Conservation (phyloP, 2,113 vertebrate species). For the Pseudorhombus dupliciocellatus region DNA sequence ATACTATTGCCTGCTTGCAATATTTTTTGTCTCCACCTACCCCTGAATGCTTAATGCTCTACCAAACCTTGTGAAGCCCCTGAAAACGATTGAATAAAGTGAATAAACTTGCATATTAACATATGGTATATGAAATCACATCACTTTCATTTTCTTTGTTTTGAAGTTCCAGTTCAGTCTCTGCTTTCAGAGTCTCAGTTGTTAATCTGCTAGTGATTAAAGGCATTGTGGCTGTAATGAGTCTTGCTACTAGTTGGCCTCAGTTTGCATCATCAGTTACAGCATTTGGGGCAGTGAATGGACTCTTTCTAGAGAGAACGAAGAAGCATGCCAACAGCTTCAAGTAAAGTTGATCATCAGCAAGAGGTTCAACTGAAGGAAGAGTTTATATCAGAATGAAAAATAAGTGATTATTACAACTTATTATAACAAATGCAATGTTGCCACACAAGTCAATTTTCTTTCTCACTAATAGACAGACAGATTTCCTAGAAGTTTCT, state of each 20-base stretch:
- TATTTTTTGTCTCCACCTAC: neutral
- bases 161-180: slow-evolving; percentile 2
- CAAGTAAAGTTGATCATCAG: neutral
- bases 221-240: slow-evolving; percentile 49
- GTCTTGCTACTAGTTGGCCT: slow-evolving; percentile 51
- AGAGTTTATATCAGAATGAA: neutral
- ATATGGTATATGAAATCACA: neutral
- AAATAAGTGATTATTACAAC: neutral
- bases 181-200: neutral
- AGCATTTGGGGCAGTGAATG: slow-evolving; percentile 9
- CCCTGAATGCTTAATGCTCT: too few relatives aligned
- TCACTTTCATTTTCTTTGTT: neutral
- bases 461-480: neutral
- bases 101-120: too few relatives aligned
- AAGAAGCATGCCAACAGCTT: slow-evolving; percentile 3
- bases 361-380: neutral
- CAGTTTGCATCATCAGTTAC: slow-evolving; percentile 53
- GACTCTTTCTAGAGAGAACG: slow-evolving; percentile 21
- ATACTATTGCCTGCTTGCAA: neutral
- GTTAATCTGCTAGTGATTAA: slow-evolving; percentile 42
- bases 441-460: neutral
- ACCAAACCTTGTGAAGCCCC: too few relatives aligned
- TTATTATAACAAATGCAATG: neutral
- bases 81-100: too few relatives aligned
- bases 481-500: neutral